Base-by-base conservation (phyloP, 2,888 invertebrate genomes). In the Trypoxylon attenuatum region DNA sequence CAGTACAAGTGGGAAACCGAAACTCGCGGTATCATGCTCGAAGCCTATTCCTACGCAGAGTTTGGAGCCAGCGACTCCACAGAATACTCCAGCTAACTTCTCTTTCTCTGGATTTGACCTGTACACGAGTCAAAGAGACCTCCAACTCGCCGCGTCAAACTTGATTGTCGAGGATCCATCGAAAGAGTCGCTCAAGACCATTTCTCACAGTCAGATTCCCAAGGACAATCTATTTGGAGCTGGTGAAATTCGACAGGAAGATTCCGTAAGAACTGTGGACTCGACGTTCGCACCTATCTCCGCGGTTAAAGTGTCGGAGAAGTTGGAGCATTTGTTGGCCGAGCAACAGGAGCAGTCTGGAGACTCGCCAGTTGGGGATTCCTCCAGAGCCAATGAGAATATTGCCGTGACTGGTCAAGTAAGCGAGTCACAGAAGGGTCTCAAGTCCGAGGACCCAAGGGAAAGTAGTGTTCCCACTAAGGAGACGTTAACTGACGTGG, bases 71-170 rank as follows among this genome's bases (percentile, higher is more conserved):
- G 75, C 81, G 0, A 85, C 86, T 0, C 86, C 86, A 0, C 86
- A 85, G 43, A 87, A 86, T 46, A 87, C 87, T 1, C 84, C 87
- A 1, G 84, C 84, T 1, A 83, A 82, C 41, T 47, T 72, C 2
- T 70, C 76, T n/a, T 84, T 80, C 55, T 54, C 78, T 1, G 78
- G 75, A 2, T 82, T 82, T 41, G 68, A 56, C 2, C 56, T 72
- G 1, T 82, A 73, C 42, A 45, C 65, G 4, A 70, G 63, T n/a
- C 71, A 70, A 27, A 53, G 23, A 10, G 60, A 75, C n/a, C 25
- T 38, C 2, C 2, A 50, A n/a, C 33, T 47, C 5, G 13, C 54
- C 5, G 2, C 49, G 5, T 43, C 33, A 8, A 16, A 18, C 0
- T 62, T 61, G 1, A 67, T 45, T n/a, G 63, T 57, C 10, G 2